Conservation (phyloP, 2,888 invertebrate species). For the Zaprionus lineosus region DNA sequence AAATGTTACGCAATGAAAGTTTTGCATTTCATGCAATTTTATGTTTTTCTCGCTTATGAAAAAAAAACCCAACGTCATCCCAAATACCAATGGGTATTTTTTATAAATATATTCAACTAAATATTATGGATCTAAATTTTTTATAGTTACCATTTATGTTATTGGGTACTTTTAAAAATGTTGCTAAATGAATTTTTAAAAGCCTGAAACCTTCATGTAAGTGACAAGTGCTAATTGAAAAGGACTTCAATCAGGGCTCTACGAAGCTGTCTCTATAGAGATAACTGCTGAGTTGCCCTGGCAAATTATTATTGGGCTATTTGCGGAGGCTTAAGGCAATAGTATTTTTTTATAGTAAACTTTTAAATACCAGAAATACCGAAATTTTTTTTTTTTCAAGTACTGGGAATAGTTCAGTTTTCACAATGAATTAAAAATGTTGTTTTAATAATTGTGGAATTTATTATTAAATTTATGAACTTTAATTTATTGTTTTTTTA, state of each 20-base stretch:
- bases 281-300: too few species aligned
- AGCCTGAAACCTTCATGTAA: too few species aligned
- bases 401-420: too few species aligned
- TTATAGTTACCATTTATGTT: constrained; percentile 31
- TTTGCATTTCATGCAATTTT: constrained; percentile 47
- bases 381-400: too few species aligned
- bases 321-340: not conserved
- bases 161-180: constrained; percentile 26
- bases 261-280: too few species aligned
- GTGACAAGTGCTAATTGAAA: constrained; percentile 31
- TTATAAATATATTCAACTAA: constrained; percentile 9
- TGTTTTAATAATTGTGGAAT: too few species aligned
- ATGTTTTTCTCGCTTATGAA: constrained; percentile 8
- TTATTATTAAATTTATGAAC: too few species aligned
- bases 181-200: constrained; percentile 48
- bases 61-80: constrained; percentile 23
- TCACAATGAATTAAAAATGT: too few species aligned
- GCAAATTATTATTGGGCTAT: not conserved
- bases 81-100: not conserved
- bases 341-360: not conserved
- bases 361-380: too few species aligned
- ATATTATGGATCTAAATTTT: constrained; percentile 33
- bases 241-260: constrained; percentile 2
- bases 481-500: too few species aligned
- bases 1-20: constrained; percentile 39